Conservation (phyloP, 2,888 invertebrate genomes). For the Drosophila melanosoma region DNA sequence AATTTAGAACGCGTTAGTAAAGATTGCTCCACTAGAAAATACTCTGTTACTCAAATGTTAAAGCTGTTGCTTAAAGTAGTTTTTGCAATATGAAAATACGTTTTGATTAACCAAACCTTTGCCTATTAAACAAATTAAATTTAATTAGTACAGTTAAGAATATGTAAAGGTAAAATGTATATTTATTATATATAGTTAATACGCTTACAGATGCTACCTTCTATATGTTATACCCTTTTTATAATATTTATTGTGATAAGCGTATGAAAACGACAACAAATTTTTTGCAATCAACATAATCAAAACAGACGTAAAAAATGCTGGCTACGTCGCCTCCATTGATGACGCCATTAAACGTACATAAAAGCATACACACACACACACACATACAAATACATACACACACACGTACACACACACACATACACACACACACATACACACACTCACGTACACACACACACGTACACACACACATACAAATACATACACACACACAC, state of each 20-base stretch:
- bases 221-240: neutral
- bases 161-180: neutral
- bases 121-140: neutral
- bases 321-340: constrained; percentile 51
- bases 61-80: neutral
- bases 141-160: neutral
- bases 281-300: constrained; percentile 80
- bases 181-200: neutral
- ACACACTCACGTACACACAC: constrained; percentile 8
- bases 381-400: no score
- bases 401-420: constrained; percentile 9
- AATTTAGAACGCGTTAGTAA: neutral
- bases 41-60: neutral
- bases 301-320: constrained; percentile 65
- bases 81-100: neutral
- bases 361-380: constrained; percentile 10
- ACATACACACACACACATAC: constrained; percentile 3
- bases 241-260: neutral
- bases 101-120: neutral
- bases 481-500: constrained; percentile 6
- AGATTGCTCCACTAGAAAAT: neutral
- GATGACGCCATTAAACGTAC: constrained; percentile 60
- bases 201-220: neutral
- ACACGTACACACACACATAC: constrained; percentile 3
- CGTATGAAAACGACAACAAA: constrained; percentile 10